phyloP scores from a whole-genome alignment of 2,113 vertebrate species.

The Peromyscus maniculatus region DNA sequence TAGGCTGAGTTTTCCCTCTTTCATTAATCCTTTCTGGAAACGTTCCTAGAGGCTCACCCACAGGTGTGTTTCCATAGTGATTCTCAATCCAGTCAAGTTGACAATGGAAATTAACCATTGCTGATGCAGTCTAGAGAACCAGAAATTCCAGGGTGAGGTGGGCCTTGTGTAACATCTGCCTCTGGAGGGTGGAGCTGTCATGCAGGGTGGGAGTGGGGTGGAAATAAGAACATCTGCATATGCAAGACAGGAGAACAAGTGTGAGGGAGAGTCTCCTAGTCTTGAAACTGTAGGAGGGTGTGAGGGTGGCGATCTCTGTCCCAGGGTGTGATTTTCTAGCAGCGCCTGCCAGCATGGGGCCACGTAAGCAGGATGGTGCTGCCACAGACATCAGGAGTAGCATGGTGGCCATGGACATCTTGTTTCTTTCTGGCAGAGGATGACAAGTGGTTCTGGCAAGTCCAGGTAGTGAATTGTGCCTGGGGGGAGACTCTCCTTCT shows the following conservation, averaged over 20 bases:
- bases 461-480: neutral
- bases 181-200: neutral
- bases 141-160: neutral
- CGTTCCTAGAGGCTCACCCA: too few relatives aligned
- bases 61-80: neutral
- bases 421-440: neutral
- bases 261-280: neutral
- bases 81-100: neutral
- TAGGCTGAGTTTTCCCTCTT: neutral
- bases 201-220: neutral
- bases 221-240: neutral
- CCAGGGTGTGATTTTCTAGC: neutral
- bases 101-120: too few relatives aligned
- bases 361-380: neutral
- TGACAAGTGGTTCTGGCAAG: neutral
- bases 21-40: neutral
- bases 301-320: neutral
- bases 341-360: neutral
- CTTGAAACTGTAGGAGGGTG: neutral
- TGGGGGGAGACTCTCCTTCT: neutral
- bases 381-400: neutral
- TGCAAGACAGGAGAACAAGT: neutral
- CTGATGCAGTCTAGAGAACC: neutral
- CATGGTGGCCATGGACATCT: neutral
- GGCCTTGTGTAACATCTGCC: neutral